Conservation (phyloP, 2,888 invertebrate species). For the Perizoma affinitatum region DNA sequence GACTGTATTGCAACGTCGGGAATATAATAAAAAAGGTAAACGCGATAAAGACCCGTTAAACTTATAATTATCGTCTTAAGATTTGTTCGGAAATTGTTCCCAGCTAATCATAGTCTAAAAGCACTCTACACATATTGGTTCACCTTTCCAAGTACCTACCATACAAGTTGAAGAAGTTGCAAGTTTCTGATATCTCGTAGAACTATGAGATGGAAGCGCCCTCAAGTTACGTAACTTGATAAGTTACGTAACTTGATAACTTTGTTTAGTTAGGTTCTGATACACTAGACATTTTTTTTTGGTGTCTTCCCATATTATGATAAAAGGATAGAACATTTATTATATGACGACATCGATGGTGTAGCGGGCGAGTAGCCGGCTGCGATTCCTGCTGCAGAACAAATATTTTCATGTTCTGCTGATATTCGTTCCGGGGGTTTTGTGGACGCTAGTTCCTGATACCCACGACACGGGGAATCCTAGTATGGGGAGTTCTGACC, state of each 20-base stretch:
- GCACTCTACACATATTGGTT: slow-evolving; percentile 8
- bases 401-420: no score
- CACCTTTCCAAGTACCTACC: slow-evolving; percentile 7
- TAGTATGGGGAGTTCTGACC: no score
- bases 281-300: slow-evolving; percentile 11
- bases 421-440: no score
- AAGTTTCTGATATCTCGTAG: slow-evolving; percentile 40
- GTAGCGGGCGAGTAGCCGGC: no score
- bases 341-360: no score
- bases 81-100: not conserved
- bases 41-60: no score
- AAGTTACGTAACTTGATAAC: slow-evolving; percentile 39
- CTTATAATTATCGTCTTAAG: no score
- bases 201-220: slow-evolving; percentile 30
- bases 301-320: not conserved
- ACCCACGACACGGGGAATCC: no score
- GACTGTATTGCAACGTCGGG: no score
- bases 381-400: no score
- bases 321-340: not conserved
- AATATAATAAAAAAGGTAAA: no score
- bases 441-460: no score
- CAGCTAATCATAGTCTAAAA: slow-evolving; percentile 1
- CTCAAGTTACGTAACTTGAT: slow-evolving; percentile 36
- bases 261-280: slow-evolving; percentile 29
- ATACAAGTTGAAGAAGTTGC: slow-evolving; percentile 26